phyloP scores from a whole-genome alignment of 92 coral and sea anemone species.

The Actinernus sp. region DNA sequence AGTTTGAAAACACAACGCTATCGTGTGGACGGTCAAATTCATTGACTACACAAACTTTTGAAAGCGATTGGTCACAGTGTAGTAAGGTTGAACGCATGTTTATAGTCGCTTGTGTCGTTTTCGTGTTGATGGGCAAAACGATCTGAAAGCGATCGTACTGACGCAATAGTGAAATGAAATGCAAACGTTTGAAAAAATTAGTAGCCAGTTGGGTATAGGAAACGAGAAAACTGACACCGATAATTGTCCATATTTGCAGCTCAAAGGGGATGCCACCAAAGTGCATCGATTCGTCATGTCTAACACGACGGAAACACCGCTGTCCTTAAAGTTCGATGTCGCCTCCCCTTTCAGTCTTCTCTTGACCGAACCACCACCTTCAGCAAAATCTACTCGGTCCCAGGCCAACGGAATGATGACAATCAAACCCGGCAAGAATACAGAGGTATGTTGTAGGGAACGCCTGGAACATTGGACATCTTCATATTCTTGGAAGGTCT shows the following conservation, averaged over 20 bases:
- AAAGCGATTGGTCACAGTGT: too few relatives aligned
- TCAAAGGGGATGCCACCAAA: constrained; percentile 40
- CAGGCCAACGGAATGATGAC: constrained; percentile 67
- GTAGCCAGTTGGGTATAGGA: neutral
- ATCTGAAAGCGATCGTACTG: too few relatives aligned
- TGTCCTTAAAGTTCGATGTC: constrained; percentile 67
- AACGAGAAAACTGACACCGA: neutral
- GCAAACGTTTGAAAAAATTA: neutral
- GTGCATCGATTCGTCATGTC: constrained; percentile 78
- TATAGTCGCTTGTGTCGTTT: too few relatives aligned
- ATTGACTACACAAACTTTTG: too few relatives aligned
- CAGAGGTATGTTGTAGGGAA: too few relatives aligned
- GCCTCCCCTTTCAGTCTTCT: constrained; percentile 73
- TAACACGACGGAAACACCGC: constrained; percentile 92
- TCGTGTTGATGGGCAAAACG: too few relatives aligned
- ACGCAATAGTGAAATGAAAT: too few relatives aligned
- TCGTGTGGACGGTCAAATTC: too few relatives aligned
- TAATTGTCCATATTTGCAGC: constrained; percentile 18
- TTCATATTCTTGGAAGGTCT: too few relatives aligned
- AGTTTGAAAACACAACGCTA: too few relatives aligned
- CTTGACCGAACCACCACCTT: constrained; percentile 84
- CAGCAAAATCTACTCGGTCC: constrained; percentile 79
- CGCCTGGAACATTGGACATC: too few relatives aligned
- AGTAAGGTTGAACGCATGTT: too few relatives aligned
- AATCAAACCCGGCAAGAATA: constrained; percentile 83